Evolutionary conservation across 2,113 vertebrate genomes (phyloP), one percentile per base, ranked within the genome.

Genomic region (Chitala chitala): DNA sequence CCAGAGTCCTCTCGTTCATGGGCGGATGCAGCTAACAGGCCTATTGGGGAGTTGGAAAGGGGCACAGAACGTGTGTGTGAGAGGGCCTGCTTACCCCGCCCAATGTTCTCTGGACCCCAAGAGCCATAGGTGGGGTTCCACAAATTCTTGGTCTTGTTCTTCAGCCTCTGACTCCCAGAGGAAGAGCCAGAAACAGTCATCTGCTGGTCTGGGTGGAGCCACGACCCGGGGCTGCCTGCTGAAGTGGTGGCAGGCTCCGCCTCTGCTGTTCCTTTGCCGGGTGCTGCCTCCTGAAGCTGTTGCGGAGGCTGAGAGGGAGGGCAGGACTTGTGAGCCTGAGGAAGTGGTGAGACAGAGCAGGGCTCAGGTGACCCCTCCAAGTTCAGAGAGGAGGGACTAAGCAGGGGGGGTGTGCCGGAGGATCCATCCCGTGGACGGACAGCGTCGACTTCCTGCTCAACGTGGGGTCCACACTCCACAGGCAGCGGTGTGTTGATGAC

Each of bases 91-190:
- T 90, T 91, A 13, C 84, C 85, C 15, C 81, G 77, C 71, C 88
- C 86, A 75, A 90, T 87, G 76, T 81, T 93, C 76, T 96, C 94
- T 78, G 94, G 81, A 66, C 94, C 90, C 92, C 94, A 95, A 0
- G 95, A 95, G 26, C 92, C 94, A 0, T 93, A 97, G 0, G 94
- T 96, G 61, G 93, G 94, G 85, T 98, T 95, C 94, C 93, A 98
- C 76, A 96, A 88, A 72, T 94, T 95, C 87, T 94, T 94, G 0
- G 91, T 93, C 87, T 96, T 94, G 84, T 96, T 95, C 82, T 93
- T 94, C 75, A 93, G 81, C 88, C 84, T 93, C 80, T 94, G 93
- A 80, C 80, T 75, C 66, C 83, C 81, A 4, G 85, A 84, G 13
- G 87, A 89, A 75, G 81, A 86, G 75, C 88, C 86, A 75, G 90